These are phyloP conservation scores for Ridgeia piscesae DNA, from an alignment of 1,140 invertebrate genomes.

Conservation along the genomic window DNA sequence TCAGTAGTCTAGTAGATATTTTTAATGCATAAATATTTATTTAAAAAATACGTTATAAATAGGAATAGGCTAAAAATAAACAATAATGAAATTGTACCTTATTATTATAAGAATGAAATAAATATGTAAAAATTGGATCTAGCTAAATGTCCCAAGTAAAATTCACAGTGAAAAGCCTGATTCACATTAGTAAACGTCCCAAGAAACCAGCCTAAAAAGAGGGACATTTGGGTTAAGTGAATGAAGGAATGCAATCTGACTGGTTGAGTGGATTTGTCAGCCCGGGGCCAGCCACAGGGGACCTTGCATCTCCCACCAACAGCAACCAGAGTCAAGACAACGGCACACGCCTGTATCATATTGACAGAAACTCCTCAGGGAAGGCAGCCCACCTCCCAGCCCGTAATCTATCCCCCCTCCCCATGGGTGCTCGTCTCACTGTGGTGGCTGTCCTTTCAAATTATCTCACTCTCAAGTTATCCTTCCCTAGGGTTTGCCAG, in stretches of 20 bases:
- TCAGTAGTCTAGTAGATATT: too few relatives aligned
- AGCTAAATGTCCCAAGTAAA: too few relatives aligned
- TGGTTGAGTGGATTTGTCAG: neutral
- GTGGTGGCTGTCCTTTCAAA: neutral
- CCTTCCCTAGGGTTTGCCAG: neutral
- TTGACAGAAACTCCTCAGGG: neutral
- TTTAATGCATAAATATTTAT: too few relatives aligned
- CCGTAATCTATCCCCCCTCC: neutral
- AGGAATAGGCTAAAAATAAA: too few relatives aligned
- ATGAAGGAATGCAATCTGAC: neutral
- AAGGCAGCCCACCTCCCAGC: neutral
- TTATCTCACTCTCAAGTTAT: neutral
- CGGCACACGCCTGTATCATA: neutral
- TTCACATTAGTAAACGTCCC: neutral
- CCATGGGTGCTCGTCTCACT: neutral
- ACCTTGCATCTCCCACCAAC: neutral
- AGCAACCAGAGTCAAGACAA: neutral
- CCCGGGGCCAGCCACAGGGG: neutral
- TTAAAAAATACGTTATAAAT: too few relatives aligned
- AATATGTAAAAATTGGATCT: too few relatives aligned
- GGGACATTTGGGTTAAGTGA: neutral
- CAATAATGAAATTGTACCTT: too few relatives aligned
- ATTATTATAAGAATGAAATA: too few relatives aligned
- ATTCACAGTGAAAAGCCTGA: too few relatives aligned
- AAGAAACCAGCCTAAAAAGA: neutral